Conservation (phyloP, 2,888 invertebrate species). For the Luperina nickerlii region DNA sequence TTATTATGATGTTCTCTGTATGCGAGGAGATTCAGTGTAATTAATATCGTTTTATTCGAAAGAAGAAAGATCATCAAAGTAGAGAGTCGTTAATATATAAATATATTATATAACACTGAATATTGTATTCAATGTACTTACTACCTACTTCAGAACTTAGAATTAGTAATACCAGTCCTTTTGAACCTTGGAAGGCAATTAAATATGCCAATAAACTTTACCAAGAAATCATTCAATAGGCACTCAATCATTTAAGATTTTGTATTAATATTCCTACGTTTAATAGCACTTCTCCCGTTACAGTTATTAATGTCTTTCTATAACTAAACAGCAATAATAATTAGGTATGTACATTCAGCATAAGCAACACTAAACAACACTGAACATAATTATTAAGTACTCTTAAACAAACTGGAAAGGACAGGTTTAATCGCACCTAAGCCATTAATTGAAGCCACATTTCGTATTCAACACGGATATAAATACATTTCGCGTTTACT, state of each 20-base stretch:
- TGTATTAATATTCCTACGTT: slow-evolving; percentile 25
- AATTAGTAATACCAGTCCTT: slow-evolving; percentile 10
- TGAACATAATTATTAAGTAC: slow-evolving; percentile 28
- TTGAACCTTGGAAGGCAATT: slow-evolving; percentile 9
- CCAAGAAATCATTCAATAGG: slow-evolving; percentile 31
- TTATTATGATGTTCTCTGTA: slow-evolving; percentile 27
- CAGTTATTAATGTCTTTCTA: slow-evolving; percentile 10
- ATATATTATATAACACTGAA: not conserved
- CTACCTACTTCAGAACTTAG: not conserved
- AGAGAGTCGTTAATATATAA: no score
- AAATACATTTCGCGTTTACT: slow-evolving; percentile 75
- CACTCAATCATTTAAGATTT: slow-evolving; percentile 21
- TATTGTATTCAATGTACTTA: not conserved
- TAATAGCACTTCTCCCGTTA: slow-evolving; percentile 30
- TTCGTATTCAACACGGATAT: slow-evolving; percentile 65
- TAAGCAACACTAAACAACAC: slow-evolving; percentile 12
- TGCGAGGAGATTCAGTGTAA: not conserved
- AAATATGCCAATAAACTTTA: slow-evolving; percentile 10
- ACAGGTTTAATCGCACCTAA: slow-evolving; percentile 56
- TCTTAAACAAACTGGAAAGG: slow-evolving; percentile 44
- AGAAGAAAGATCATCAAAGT: slow-evolving; percentile 13
- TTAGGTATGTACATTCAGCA: slow-evolving; percentile 24
- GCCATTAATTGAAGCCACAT: slow-evolving; percentile 63
- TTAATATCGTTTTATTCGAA: slow-evolving; percentile 3
- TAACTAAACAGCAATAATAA: slow-evolving; percentile 16